Evolutionary conservation across 2,888 invertebrate genomes (phyloP), one percentile per base, ranked within the genome.

Genomic region (Ormyrus thymus): DNA sequence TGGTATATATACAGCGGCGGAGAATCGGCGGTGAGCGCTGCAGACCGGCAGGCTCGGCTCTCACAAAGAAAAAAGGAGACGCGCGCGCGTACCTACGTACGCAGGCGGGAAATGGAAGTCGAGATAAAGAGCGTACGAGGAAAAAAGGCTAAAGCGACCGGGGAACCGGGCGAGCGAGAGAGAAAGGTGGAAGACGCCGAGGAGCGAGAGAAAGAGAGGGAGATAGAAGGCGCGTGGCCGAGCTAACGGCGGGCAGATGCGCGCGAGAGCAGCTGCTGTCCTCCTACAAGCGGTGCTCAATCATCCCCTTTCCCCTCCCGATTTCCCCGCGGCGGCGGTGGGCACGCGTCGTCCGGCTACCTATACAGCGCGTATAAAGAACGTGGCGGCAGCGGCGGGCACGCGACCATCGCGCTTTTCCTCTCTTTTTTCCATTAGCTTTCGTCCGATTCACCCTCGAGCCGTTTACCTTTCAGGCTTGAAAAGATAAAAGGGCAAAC

Each of bases 261-360:
- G 89, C 87, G 88, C 86, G 68, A 53, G 89, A 83, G 87, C 87
- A 88, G 88, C 88, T 87, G 87, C 76, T 79, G 89, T 89, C 89
- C 89, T 87, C 88, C 88, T 89, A 89, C 88, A 88, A 90, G 89
- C 88, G 90, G 89, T 89, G 89, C 90, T 89, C 89, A 89, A 87
- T 87, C 89, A 86, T 84, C 85, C 86, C 83, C 84, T 76, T 69
- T 73, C 13, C 56, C 53, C 58, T 8, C 73, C 50, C 13, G 50
- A 53, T 53, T 61, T 51, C 51, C 62, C 61, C 72, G 53, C 9
- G 29, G 50, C 9, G 59, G 70, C 13, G 45, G n/a, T n/a, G n/a
- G 55, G 10, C 61, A 55, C 64, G 70, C 55, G 75, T 50, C 45
- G 56, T 43, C 7, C 46, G 43, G 45, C 6, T 71, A 61, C 50